Evolutionary conservation across 2,888 invertebrate genomes (phyloP).

Genomic region (Ophion ventricosus): DNA sequence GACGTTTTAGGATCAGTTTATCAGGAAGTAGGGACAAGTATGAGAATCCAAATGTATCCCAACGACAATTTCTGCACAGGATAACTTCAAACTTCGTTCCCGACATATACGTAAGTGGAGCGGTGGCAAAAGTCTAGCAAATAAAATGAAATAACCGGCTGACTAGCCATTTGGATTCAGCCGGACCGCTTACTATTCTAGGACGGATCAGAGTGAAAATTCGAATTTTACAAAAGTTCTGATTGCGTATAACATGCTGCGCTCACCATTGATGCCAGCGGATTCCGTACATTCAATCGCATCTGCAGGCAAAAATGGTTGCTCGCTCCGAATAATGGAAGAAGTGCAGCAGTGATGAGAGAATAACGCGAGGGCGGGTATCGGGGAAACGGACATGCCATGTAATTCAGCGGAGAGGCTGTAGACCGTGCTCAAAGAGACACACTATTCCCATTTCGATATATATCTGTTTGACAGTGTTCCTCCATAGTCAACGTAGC

Average conservation of each 20-base stretch:
- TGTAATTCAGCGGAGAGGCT: slow-evolving; percentile 38
- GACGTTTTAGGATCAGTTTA: too few species aligned
- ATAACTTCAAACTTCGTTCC: too few species aligned
- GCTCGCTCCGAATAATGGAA: slow-evolving; percentile 15
- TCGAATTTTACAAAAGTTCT: slow-evolving; percentile 57
- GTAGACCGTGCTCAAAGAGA: slow-evolving; percentile 30
- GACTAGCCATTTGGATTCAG: too few species aligned
- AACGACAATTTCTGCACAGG: too few species aligned
- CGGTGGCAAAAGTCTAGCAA: too few species aligned
- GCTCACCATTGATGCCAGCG: slow-evolving; percentile 2
- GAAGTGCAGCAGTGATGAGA: slow-evolving; percentile 16
- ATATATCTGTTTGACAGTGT: not conserved
- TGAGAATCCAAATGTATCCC: too few species aligned
- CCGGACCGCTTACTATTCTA: too few species aligned
- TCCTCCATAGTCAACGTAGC: not conserved
- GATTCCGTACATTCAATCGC: slow-evolving; percentile 42
- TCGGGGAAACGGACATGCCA: slow-evolving; percentile 37
- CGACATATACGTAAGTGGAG: too few species aligned
- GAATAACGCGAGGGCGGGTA: slow-evolving; percentile 10
- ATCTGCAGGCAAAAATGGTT: not conserved
- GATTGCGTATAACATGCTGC: slow-evolving; percentile 8
- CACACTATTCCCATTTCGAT: slow-evolving; percentile 23
- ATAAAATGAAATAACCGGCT: too few species aligned
- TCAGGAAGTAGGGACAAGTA: too few species aligned
- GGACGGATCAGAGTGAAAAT: slow-evolving; percentile 31